phyloP scores from a whole-genome alignment of 2,888 invertebrate genomes.

The Spodoptera exigua region DNA sequence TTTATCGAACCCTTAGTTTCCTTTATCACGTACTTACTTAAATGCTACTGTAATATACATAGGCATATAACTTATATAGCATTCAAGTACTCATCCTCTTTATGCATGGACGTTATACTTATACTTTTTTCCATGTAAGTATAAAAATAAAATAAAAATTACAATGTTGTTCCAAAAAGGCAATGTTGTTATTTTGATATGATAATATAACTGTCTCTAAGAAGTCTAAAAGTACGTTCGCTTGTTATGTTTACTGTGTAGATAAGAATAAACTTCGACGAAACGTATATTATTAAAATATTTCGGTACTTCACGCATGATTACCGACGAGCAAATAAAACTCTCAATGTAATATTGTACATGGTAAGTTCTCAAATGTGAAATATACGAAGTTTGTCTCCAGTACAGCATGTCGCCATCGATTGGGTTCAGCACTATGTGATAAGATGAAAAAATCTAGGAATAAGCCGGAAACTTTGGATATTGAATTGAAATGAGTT shows the following conservation, averaged over 20 bases:
- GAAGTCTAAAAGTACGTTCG: constrained; percentile 15
- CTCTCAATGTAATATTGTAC: constrained; percentile 19
- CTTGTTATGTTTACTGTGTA: constrained; percentile 7
- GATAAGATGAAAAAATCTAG: constrained; percentile 57
- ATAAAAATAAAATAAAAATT: background rate
- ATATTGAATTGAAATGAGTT: constrained; percentile 63
- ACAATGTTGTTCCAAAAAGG: background rate
- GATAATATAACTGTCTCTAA: constrained; percentile 12
- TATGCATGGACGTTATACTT: background rate
- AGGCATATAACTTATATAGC: no score
- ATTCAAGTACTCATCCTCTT: no score
- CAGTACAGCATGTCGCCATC: constrained; percentile 43
- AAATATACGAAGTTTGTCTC: constrained; percentile 42
- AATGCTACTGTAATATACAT: background rate
- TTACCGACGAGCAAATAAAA: constrained; percentile 32
- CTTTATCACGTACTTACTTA: constrained; percentile 8
- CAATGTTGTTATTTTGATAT: background rate
- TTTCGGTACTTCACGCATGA: constrained; percentile 22
- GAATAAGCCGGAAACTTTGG: constrained; percentile 52
- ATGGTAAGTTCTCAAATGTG: constrained; percentile 28
- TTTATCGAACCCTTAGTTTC: constrained; percentile 11
- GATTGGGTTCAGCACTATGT: constrained; percentile 50
- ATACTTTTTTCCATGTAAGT: background rate
- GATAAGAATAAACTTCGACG: constrained; percentile 18
- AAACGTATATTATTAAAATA: constrained; percentile 27